Base-by-base conservation (phyloP, 1,140 invertebrate species). In the Hylaeus volcanicus region DNA sequence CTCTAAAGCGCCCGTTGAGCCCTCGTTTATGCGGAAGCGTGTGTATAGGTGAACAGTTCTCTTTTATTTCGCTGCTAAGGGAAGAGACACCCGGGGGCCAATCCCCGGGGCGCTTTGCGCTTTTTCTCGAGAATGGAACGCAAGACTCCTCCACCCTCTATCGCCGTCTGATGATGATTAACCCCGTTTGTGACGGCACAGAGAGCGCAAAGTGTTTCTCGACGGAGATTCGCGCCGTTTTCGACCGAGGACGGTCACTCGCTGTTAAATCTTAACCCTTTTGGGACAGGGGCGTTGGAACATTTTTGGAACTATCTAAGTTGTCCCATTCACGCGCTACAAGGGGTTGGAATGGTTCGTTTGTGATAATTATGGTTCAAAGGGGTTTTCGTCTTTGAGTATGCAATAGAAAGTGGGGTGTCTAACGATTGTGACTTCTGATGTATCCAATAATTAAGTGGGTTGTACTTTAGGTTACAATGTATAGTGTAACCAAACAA, bases 1-100 rank as follows among this genome's bases (percentile, higher is more conserved):
- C 72, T 79, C 61, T 72, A 74, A 69, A 79, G 74, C 61, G 73
- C 55, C 69, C 61, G 65, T 85, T 48, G 60, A 65, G 71, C 79
- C 74, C 82, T 82, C 75, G 83, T 86, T 86, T 86, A 85, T 82
- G 71, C 74, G 85, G 80, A 85, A 86, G 60, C 70, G 65, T 45
- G 53, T 72, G 75, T 86, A 82, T 77, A 86, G 60, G 56, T 68
- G 55, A 48, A 72, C 85, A 53, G 55, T 86, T 82, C 58, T 63
- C 79, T 83, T 79, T 82, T 48, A 73, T 82, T 64, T 45, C n/a
- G 15, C 37, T 66, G 26, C 26, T 58, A 80, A 69, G 53, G 61
- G 74, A 48, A 68, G 39, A 82, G 53, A 39, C 37, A 43, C 58
- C 55, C 14, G 14, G 71, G 55, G 71, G 70, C 75, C 53, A 75